A percentile compares a stretch with the other conserved stretches of the same genome.
phyloP scores from a whole-genome alignment of 2,113 vertebrate species.

The Elaphurus davidianus region DNA sequence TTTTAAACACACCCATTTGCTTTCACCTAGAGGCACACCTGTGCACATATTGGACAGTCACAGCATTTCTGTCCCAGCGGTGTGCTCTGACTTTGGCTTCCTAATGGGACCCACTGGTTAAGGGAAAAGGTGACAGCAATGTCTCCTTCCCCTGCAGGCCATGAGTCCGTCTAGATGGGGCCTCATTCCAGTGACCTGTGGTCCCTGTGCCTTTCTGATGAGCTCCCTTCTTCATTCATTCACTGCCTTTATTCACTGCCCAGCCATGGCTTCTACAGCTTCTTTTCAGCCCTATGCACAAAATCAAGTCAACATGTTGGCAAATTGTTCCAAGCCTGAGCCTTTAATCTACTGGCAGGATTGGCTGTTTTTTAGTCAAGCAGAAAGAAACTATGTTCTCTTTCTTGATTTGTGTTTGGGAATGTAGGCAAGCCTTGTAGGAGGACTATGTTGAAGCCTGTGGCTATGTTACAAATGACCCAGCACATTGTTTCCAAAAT shows the following conservation, averaged over 20 bases:
- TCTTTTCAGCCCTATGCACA: background rate
- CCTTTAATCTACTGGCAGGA: slow-evolving; percentile 13
- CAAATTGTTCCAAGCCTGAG: background rate
- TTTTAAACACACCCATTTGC: background rate
- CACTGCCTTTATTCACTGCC: background rate
- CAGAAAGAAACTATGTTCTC: slow-evolving; percentile 19
- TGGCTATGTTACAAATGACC: slow-evolving; percentile 42
- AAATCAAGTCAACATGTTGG: slow-evolving; percentile 24
- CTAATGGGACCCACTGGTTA: background rate
- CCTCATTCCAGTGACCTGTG: background rate
- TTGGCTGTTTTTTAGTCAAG: slow-evolving; percentile 22
- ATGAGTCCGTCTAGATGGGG: background rate
- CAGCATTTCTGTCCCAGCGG: background rate
- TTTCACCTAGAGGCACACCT: slow-evolving; percentile 36
- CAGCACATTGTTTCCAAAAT: slow-evolving; percentile 42
- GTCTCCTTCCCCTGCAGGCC: background rate
- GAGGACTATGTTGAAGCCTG: background rate
- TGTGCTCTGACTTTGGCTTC: background rate
- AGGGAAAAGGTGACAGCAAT: background rate
- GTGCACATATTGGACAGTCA: background rate
- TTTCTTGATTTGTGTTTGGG: slow-evolving; percentile 46
- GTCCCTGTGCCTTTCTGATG: background rate
- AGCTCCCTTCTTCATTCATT: background rate
- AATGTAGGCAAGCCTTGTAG: slow-evolving; percentile 35
- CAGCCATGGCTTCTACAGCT: background rate